phyloP scores from a whole-genome alignment of 2,888 invertebrate genomes.

The Ptilodon capucinus region DNA sequence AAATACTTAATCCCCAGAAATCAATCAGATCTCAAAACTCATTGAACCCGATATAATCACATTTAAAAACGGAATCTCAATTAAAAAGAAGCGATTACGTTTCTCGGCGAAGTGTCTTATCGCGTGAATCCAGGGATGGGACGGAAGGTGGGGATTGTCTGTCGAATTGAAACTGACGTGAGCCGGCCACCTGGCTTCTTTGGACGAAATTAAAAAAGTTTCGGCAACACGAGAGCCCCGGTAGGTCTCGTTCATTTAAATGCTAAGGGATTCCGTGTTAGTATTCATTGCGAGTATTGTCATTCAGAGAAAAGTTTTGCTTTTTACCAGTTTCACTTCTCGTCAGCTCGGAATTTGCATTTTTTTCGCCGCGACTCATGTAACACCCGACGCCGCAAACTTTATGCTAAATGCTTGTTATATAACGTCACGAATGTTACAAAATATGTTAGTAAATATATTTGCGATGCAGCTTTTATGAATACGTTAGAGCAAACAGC shows the following conservation, averaged over 20 bases:
- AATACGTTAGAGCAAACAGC: background rate
- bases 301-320: slow-evolving; percentile 66
- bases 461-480: background rate
- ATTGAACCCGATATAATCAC: slow-evolving; percentile 12
- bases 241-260: slow-evolving; percentile 73
- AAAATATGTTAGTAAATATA: background rate
- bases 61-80: slow-evolving; percentile 50
- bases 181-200: slow-evolving; percentile 71
- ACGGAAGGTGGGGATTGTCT: slow-evolving; percentile 53
- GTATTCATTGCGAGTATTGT: slow-evolving; percentile 75
- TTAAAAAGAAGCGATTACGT: slow-evolving; percentile 56
- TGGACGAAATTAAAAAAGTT: slow-evolving; percentile 80
- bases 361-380: slow-evolving; percentile 21
- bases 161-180: slow-evolving; percentile 67
- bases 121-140: slow-evolving; percentile 41
- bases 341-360: slow-evolving; percentile 42
- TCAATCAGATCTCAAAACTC: background rate
- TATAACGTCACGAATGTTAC: background rate
- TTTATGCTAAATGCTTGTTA: slow-evolving; percentile 3
- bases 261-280: slow-evolving; percentile 72
- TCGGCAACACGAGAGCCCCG: slow-evolving; percentile 61
- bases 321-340: slow-evolving; percentile 50
- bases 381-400: slow-evolving; percentile 8
- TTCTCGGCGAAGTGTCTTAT: slow-evolving; percentile 48
- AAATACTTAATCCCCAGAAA: background rate